Conservation (phyloP, 2,113 vertebrate genomes). For the Probosciger aterrimus region DNA sequence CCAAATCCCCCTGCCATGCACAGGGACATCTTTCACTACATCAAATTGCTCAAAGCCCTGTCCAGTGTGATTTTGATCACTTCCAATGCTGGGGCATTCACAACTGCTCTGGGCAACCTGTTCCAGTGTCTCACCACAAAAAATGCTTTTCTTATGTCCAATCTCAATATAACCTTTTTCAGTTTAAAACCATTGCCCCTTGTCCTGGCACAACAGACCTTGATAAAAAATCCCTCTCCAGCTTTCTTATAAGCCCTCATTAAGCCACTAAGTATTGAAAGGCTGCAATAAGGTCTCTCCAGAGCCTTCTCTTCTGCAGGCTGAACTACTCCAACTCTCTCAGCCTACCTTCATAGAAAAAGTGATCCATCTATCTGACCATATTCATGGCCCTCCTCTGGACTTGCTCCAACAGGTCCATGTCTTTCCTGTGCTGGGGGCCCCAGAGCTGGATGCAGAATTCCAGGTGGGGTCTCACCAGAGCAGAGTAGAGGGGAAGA, state of each 20-base stretch:
- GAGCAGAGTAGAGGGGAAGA: neutral
- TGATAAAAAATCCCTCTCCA: neutral
- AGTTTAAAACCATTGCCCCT: neutral
- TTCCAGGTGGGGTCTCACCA: neutral
- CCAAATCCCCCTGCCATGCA: accelerated
- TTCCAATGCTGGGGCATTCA: neutral
- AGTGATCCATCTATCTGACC: neutral
- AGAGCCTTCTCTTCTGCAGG: neutral
- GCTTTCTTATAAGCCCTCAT: neutral
- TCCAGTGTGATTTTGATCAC: neutral
- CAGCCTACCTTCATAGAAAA: neutral
- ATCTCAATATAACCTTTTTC: neutral
- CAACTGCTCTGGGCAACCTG: neutral
- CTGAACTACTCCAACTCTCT: neutral
- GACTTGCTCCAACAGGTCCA: accelerated
- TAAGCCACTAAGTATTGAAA: neutral
- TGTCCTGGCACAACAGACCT: neutral
- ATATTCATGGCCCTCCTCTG: neutral
- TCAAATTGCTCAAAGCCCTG: neutral
- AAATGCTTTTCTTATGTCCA: neutral
- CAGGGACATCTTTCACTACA: neutral
- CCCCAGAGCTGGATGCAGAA: neutral
- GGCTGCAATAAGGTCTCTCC: accelerated
- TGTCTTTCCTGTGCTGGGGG: neutral
- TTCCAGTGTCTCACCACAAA: neutral